Conservation (phyloP, 2,113 vertebrate species). For the Gulo gulo region DNA sequence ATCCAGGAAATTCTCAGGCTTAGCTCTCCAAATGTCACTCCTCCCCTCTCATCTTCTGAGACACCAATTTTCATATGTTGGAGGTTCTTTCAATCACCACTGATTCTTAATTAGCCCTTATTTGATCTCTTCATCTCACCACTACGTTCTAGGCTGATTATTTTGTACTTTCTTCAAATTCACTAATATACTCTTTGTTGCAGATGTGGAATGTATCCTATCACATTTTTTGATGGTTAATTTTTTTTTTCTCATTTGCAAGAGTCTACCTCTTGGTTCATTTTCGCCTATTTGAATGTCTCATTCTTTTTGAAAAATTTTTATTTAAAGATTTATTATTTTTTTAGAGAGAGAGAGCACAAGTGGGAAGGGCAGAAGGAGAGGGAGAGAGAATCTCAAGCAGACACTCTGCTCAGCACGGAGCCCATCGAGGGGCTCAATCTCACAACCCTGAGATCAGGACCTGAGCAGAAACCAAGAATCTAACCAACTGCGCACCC, state of each 20-base stretch:
- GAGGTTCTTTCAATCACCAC: neutral
- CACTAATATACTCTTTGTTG: neutral
- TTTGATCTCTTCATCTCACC: neutral
- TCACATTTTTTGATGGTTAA: neutral
- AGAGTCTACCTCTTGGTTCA: neutral
- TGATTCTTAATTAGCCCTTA: neutral
- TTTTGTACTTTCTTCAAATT: conserved; percentile 12
- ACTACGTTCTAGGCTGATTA: neutral
- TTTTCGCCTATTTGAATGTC: neutral
- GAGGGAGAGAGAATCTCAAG: neutral
- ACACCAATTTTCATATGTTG: neutral
- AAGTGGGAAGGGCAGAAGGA: neutral
- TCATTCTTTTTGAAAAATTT: neutral
- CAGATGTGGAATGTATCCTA: neutral
- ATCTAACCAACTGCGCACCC: neutral
- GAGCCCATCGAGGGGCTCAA: neutral
- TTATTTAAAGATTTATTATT: neutral
- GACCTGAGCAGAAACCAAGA: neutral
- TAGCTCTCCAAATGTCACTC: neutral
- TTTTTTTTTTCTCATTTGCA: neutral
- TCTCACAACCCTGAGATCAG: neutral
- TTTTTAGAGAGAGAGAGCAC: neutral
- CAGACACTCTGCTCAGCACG: neutral
- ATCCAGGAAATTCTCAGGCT: neutral
- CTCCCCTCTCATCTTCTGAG: neutral